These are phyloP conservation scores for Aythya baeri DNA, from an alignment of 2,113 vertebrate species.

Conservation along the genomic window DNA sequence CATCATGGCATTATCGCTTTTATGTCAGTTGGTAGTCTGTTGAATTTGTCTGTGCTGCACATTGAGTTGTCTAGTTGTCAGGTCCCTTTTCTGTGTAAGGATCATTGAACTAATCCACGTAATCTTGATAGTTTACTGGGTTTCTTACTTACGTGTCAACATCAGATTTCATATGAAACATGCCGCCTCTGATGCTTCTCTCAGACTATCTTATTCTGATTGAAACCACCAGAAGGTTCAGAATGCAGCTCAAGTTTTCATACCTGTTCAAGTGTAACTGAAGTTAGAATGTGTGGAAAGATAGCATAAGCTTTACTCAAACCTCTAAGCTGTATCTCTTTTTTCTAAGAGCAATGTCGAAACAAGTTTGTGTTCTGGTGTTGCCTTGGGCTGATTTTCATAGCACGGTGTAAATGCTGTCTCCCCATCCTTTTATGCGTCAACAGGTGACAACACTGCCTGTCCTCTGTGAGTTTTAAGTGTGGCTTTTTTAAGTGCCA, in stretches of 20 bases:
- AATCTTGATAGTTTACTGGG: neutral
- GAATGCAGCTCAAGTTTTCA: neutral
- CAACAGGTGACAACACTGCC: neutral
- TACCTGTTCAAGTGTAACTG: neutral
- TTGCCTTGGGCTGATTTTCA: accelerated
- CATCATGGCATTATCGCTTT: neutral
- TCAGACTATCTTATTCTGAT: neutral
- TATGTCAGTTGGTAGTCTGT: neutral
- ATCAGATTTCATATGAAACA: neutral
- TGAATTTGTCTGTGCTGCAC: neutral
- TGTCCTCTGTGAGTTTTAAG: accelerated
- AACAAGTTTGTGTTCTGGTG: neutral
- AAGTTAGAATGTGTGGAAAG: neutral
- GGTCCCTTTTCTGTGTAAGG: neutral
- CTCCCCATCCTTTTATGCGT: accelerated
- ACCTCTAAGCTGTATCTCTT: neutral
- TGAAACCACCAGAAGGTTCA: neutral
- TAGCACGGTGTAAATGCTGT: accelerated
- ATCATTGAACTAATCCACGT: neutral
- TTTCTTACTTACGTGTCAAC: neutral
- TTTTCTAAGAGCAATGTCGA: neutral
- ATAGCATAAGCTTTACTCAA: neutral
- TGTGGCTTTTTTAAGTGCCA: too few species aligned
- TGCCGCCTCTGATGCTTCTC: too few species aligned
- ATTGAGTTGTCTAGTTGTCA: neutral